Evolutionary conservation across 2,113 vertebrate species (phyloP), one percentile per base, ranked within the genome.

Genomic region (Ictalurus furcatus): DNA sequence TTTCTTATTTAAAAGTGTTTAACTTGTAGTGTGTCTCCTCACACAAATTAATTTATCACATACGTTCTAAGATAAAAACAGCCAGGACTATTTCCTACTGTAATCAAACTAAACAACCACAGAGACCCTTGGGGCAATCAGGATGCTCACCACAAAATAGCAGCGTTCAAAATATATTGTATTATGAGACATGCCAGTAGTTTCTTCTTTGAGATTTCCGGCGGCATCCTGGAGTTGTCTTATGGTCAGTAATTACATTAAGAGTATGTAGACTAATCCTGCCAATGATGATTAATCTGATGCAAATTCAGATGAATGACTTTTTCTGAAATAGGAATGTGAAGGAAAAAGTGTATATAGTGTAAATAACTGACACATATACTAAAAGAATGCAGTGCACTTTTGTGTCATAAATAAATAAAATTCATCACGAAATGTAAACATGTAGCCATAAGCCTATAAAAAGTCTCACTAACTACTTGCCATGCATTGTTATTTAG

Each of bases 1-100:
- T 73, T 44, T 71, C 65, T 88, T 44, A 54, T 84, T 83, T 86
- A 23, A 88, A 85, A 30, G 17, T 54, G 58, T 80, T 86, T 19
- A 88, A 63, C 28, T 19, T 63, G 19, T 30, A 30, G 1, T 54
- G 7, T 4, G 9, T 63, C 67, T 16, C 19, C 25, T 63, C 17
- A n/a, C 59, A 61, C 12, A 79, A 83, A 83, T 80, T 0, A 85
- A 78, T 88, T 59, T 76, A 71, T 87, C 28, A 78, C 28, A 56
- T 83, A 78, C 25, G 25, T 87, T 67, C 12, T 12, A 37, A 34
- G 44, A 69, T 56, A 84, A 88, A 73, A 61, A 79, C 58, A 58
- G 44, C 28, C 23, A 74, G 28, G 0, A 48, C 65, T 40, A 67
- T 79, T 85, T 85, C 48, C 83, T 69, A 30, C 30, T 1, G 21